Percentiles rank a stretch among this genome's conserved stretches.
Evolutionary conservation across 2,888 invertebrate genomes (phyloP).

Genomic region (Acholoe squamosa): DNA sequence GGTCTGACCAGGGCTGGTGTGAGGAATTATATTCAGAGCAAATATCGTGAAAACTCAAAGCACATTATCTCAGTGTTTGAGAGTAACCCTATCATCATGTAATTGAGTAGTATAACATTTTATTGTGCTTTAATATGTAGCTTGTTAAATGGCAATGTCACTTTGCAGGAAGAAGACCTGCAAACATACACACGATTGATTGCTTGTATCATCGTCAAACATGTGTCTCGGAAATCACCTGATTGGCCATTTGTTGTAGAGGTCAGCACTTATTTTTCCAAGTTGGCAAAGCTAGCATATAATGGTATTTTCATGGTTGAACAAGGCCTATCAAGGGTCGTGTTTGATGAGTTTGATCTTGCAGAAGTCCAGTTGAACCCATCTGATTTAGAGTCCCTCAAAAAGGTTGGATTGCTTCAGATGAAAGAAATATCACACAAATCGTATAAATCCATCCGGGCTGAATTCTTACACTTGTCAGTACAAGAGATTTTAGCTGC

Average conservation of each 20-base stretch:
- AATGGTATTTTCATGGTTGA: background rate
- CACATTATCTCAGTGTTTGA: background rate
- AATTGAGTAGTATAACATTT: background rate
- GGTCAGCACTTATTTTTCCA: background rate
- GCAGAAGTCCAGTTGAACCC: too few relatives aligned
- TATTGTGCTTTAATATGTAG: background rate
- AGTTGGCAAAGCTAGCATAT: background rate
- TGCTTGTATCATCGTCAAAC: background rate
- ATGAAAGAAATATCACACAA: too few relatives aligned
- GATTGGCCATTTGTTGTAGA: background rate
- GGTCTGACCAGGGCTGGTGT: background rate
- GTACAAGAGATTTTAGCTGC: background rate
- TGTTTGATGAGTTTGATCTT: too few relatives aligned
- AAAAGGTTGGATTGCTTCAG: too few relatives aligned
- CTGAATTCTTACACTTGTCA: too few relatives aligned
- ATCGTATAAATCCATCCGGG: too few relatives aligned
- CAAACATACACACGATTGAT: background rate
- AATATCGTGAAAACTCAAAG: background rate
- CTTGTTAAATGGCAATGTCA: background rate
- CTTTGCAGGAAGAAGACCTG: background rate
- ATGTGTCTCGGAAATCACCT: background rate
- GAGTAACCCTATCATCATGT: background rate
- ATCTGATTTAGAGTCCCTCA: too few relatives aligned
- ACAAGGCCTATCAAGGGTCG: too few relatives aligned
- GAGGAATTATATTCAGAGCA: background rate